Evolutionary conservation across 37 sponge, comb jelly and placozoan species (phyloP), one percentile per base, ranked within the genome.

Genomic region (Halisarca cf. caerulea): DNA sequence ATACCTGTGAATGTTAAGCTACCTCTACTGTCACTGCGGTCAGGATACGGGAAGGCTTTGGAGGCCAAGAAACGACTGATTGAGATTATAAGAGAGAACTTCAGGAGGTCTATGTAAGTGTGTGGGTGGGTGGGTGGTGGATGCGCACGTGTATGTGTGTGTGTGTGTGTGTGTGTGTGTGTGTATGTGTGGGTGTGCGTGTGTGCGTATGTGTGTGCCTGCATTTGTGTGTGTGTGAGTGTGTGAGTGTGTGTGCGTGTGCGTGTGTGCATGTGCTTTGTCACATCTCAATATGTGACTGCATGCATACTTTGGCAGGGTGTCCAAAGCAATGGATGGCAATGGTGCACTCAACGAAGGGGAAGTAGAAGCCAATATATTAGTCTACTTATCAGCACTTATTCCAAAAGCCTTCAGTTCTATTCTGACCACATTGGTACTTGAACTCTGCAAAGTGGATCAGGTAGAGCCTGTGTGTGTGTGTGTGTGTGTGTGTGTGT

Each of bases 341-440:
- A 11, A 47, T 11, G 6, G 51, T 11, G 21, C 57, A 20, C 66
- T 54, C 14, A 32, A 79, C 17, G 69, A 33, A 25, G 91, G 89
- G 21, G 80, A 72, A 18, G 85, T 53, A 3, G 78, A 80, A 11
- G 47, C 27, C 2, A 89, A 96, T 64, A 45, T 96, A 0, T 84
- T 96, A 1, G 78, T 96, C 39, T 96, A 94, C 61, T 79, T 94
- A 14, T 91, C 97, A 28, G 97, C 97, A 6, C 84, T 96, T 79
- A 90, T 92, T 75, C 97, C 97, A 9, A 96, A 96, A 43, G 94
- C 95, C 14, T 59, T 96, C 47, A 85, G 88, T 11, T 91, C 95
- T n/a, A 69, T 96, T 17, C 75, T 96, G 30, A 92, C 95, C 2
- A 94, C 97, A 25, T 42, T 87, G 20, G 66, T 91, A 35, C 38